phyloP scores from a whole-genome alignment of 2,113 vertebrate genomes.

The Eolophus roseicapilla region DNA sequence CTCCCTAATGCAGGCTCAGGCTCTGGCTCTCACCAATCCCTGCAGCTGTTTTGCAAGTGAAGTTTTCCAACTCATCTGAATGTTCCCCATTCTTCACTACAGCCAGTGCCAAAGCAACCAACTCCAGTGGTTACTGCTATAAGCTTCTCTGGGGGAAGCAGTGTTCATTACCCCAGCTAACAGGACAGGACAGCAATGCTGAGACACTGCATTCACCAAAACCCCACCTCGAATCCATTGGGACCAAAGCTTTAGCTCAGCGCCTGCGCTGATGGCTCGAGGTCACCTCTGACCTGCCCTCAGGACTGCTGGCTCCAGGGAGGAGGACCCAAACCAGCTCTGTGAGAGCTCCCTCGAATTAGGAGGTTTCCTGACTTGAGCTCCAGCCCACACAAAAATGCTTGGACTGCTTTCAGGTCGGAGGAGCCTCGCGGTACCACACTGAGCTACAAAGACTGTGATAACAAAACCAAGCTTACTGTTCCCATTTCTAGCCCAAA shows the following conservation, averaged over 20 bases:
- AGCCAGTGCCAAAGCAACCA: neutral
- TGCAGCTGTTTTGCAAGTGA: neutral
- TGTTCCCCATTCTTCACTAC: neutral
- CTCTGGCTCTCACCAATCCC: neutral
- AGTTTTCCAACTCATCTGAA: neutral
- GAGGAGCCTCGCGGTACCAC: neutral
- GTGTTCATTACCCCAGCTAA: neutral
- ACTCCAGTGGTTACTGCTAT: neutral
- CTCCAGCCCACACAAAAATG: neutral
- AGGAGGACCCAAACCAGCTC: neutral
- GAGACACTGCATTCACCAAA: neutral
- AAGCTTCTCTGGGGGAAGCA: neutral
- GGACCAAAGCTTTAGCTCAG: neutral
- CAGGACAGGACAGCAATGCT: neutral
- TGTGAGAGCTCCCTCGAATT: neutral
- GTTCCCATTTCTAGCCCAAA: neutral
- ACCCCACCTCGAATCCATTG: neutral
- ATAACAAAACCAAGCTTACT: neutral
- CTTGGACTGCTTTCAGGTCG: neutral
- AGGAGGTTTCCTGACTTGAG: neutral
- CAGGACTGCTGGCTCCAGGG: neutral
- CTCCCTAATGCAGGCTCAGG: neutral
- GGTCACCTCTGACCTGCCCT: neutral
- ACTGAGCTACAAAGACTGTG: neutral
- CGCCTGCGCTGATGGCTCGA: rapidly evolving